These are phyloP conservation scores for Tricholaema leucomelas DNA, from an alignment of 2,113 vertebrate species.

Conservation along the genomic window DNA sequence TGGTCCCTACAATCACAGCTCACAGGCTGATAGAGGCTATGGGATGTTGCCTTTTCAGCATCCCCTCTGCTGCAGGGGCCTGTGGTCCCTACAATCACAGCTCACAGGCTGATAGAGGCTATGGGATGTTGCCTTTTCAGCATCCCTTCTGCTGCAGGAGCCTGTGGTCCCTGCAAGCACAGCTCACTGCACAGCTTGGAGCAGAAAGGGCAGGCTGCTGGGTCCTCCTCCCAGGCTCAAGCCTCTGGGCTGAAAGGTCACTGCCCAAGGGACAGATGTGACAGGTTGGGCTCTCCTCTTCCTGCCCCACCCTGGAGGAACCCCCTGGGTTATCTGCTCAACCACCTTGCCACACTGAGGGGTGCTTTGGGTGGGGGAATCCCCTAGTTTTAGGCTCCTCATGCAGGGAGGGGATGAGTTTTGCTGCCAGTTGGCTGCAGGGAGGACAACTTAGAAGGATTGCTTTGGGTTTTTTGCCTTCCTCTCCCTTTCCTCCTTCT, in stretches of 20 bases:
- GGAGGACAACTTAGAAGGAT: neutral
- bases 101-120: neutral
- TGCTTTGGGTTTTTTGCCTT: neutral
- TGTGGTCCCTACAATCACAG: neutral
- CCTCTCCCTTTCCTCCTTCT: neutral
- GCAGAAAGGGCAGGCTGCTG: neutral
- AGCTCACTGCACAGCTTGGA: neutral
- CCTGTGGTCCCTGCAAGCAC: neutral
- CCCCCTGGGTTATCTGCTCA: neutral
- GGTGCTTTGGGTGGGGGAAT: neutral
- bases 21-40: neutral
- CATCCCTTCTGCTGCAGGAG: neutral
- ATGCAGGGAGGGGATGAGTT: fast-evolving
- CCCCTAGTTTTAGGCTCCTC: neutral
- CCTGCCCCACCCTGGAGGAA: neutral
- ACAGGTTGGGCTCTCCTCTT: neutral
- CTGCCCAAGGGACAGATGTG: neutral
- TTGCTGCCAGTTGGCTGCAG: neutral
- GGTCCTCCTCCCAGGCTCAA: neutral
- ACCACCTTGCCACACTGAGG: fast-evolving
- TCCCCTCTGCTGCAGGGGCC: neutral
- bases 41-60: neutral
- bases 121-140: no score
- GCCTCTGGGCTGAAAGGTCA: neutral
- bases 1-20: neutral